A percentile compares a stretch with the other conserved stretches of the same genome.
These are phyloP conservation scores for Drosophila murphyi DNA, from an alignment of 1,140 invertebrate genomes.

Conservation along the genomic window DNA sequence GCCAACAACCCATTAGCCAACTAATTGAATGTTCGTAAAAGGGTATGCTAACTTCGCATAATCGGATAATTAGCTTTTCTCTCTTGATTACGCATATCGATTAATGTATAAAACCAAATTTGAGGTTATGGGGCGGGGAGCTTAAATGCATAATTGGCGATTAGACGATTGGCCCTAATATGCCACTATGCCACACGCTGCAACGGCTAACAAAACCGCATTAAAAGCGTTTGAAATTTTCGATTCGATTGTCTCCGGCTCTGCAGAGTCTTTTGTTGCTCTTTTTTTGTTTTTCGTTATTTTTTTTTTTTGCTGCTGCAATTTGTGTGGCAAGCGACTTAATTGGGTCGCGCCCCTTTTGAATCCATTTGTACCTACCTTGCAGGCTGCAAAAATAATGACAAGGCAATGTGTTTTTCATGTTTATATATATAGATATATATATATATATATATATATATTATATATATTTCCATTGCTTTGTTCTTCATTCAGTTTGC, in stretches of 20 bases:
- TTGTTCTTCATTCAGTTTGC: slow-evolving; percentile 68
- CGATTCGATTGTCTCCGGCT: slow-evolving; percentile 44
- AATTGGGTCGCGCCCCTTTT: slow-evolving; percentile 68
- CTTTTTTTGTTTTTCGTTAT: background rate
- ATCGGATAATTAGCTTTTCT: background rate
- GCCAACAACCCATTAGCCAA: slow-evolving; percentile 2
- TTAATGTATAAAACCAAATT: slow-evolving; percentile 32
- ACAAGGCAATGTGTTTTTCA: slow-evolving; percentile 64
- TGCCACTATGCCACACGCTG: slow-evolving; percentile 71
- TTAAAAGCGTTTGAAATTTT: slow-evolving; percentile 38
- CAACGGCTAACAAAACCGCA: slow-evolving; percentile 59
- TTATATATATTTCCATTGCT: slow-evolving; percentile 70
- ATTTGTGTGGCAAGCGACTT: slow-evolving; percentile 18
- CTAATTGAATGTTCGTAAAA: background rate
- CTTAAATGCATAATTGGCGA: slow-evolving; percentile 80
- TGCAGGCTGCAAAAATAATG: slow-evolving; percentile 58
- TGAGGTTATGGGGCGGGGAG: slow-evolving; percentile 17
- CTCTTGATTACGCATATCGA: slow-evolving; percentile 64
- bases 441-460: slow-evolving; percentile 65
- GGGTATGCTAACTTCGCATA: slow-evolving; percentile 7
- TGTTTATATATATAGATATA: slow-evolving; percentile 65
- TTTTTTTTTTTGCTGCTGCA: background rate
- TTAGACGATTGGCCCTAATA: slow-evolving; percentile 82
- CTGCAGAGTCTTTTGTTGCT: slow-evolving; percentile 6
- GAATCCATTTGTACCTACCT: slow-evolving; percentile 47